These are phyloP conservation scores for Tachycineta bicolor DNA, from an alignment of 2,113 vertebrate genomes.

Conservation along the genomic window DNA sequence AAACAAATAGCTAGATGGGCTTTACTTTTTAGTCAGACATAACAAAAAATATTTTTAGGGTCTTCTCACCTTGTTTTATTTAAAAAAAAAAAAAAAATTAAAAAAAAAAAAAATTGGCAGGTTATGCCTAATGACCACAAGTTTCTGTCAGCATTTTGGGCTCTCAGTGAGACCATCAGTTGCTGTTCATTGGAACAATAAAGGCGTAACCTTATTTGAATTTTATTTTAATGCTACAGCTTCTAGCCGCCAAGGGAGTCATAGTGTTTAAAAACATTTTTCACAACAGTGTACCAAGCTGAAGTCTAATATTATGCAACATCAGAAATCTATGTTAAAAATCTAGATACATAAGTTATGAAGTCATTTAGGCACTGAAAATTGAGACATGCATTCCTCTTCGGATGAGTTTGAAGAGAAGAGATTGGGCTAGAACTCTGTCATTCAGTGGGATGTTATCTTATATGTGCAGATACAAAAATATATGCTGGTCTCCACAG, in stretches of 20 bases:
- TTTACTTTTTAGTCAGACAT: not conserved
- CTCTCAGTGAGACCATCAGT: not conserved
- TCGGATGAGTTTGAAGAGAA: not conserved
- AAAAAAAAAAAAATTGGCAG: not conserved
- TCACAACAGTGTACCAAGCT: not conserved
- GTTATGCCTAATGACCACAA: not conserved
- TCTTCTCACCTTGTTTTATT: not conserved
- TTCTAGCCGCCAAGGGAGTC: not conserved
- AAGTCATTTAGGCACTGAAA: not conserved
- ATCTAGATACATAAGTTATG: not conserved
- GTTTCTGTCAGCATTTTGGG: not conserved
- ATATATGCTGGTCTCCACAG: not conserved
- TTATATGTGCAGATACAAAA: not conserved
- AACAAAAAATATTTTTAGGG: not conserved
- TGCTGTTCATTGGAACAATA: not conserved
- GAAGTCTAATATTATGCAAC: not conserved
- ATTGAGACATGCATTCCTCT: not conserved
- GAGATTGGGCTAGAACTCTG: not conserved
- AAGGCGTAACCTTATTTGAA: not conserved
- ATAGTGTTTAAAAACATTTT: not conserved
- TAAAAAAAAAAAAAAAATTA: not conserved
- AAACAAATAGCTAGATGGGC: not conserved
- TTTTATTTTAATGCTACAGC: not conserved
- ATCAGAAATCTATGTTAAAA: not conserved
- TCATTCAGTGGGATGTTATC: not conserved